These are phyloP conservation scores for Pavo muticus DNA, from an alignment of 2,113 vertebrate genomes.

Conservation along the genomic window DNA sequence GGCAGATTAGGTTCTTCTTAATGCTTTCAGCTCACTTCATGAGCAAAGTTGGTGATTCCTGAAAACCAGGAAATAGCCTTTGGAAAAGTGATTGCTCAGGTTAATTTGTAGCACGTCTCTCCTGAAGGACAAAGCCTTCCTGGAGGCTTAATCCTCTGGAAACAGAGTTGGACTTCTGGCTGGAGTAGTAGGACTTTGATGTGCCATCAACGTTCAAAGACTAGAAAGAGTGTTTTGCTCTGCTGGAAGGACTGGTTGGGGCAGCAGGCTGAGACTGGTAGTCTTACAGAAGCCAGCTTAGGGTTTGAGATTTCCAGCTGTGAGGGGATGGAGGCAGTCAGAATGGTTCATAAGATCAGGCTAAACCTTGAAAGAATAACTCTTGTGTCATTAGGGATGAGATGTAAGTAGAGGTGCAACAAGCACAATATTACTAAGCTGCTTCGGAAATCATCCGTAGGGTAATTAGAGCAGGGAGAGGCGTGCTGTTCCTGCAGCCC, in stretches of 20 bases:
- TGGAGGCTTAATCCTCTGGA: not conserved
- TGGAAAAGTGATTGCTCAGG: not conserved
- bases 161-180: not conserved
- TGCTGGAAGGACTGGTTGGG: not conserved
- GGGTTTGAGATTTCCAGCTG: not conserved
- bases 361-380: not conserved
- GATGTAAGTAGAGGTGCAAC: not conserved
- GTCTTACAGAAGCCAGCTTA: not conserved
- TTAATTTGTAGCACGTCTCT: not conserved
- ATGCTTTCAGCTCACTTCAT: not conserved
- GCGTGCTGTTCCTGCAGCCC: not conserved
- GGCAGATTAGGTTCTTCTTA: not conserved
- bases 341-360: not conserved
- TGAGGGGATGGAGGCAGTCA: not conserved
- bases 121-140: not conserved
- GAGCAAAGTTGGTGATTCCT: not conserved
- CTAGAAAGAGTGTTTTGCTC: not conserved
- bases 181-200: not conserved
- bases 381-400: not conserved
- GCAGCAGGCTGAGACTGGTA: accelerated
- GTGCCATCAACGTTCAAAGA: not conserved
- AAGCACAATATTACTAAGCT: not conserved
- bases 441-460: not conserved
- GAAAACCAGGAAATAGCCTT: not conserved
- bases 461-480: not conserved